Percentiles rank a stretch among this genome's conserved stretches.
phyloP scores from a whole-genome alignment of 2,888 invertebrate genomes.

The Mylabris sibirica region DNA sequence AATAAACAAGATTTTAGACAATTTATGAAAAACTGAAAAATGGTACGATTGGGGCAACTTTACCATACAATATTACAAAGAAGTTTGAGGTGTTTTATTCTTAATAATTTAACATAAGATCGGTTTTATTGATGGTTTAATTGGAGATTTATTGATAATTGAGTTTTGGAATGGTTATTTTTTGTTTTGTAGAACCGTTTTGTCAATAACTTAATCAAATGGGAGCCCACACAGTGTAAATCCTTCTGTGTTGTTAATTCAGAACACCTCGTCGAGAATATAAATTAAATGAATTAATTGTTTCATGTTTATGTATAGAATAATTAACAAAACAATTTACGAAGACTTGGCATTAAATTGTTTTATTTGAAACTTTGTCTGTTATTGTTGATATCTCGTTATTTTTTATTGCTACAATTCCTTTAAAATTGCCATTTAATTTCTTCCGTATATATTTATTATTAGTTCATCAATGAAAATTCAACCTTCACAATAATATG shows the following conservation, averaged over 20 bases:
- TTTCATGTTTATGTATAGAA: slow-evolving; percentile 32
- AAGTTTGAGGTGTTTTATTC: neutral
- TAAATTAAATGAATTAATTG: slow-evolving; percentile 28
- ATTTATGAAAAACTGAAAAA: too few relatives aligned
- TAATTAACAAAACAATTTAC: slow-evolving; percentile 23
- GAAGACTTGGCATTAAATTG: slow-evolving; percentile 7
- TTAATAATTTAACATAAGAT: too few relatives aligned
- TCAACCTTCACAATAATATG: slow-evolving; percentile 31
- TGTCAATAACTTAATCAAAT: neutral
- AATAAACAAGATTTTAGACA: too few relatives aligned
- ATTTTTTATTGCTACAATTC: neutral
- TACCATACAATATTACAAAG: neutral
- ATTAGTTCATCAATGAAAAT: slow-evolving; percentile 13
- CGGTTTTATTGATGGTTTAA: too few relatives aligned
- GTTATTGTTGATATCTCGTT: neutral
- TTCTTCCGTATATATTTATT: neutral
- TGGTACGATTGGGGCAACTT: too few relatives aligned
- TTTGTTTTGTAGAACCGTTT: neutral
- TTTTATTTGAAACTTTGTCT: neutral
- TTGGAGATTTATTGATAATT: too few relatives aligned
- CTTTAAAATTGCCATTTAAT: neutral
- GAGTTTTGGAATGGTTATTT: neutral
- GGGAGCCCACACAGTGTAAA: neutral
- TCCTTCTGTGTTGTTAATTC: neutral
- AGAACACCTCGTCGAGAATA: slow-evolving; percentile 28